Evolutionary conservation across 2,113 vertebrate species (phyloP).

Genomic region (Centropristis striata): DNA sequence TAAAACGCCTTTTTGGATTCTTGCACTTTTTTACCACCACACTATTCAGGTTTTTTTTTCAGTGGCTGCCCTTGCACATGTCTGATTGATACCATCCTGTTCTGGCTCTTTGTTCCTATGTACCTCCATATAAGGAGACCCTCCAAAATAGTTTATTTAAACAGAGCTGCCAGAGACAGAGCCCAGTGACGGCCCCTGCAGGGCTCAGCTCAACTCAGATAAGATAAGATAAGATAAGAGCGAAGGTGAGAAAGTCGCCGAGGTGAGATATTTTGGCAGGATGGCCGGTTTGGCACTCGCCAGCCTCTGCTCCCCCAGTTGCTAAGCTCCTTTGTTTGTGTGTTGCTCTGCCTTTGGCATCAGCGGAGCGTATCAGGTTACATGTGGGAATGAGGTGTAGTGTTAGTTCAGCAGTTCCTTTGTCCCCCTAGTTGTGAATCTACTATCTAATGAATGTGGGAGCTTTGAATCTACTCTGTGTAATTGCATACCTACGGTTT

Average conservation of each 20-base stretch:
- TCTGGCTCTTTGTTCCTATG: conserved; percentile 63
- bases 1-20: too few species aligned
- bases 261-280: conserved; percentile 53
- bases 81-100: conserved; percentile 64
- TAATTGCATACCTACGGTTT: conserved; percentile 52
- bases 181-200: conserved; percentile 55
- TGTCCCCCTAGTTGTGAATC: conserved; percentile 72
- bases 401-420: conserved; percentile 78
- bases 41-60: conserved; percentile 23
- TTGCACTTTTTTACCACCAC: too few species aligned
- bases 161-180: conserved; percentile 56
- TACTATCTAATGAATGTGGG: conserved; percentile 58
- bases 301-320: conserved; percentile 62
- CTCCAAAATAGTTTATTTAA: conserved; percentile 52
- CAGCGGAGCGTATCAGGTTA: conserved; percentile 69
- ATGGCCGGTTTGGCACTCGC: conserved; percentile 47
- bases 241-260: conserved; percentile 68
- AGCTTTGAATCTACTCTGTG: conserved; percentile 44
- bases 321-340: conserved; percentile 82
- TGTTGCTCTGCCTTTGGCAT: conserved; percentile 72
- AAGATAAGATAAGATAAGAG: conserved; percentile 77
- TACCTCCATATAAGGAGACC: conserved; percentile 56
- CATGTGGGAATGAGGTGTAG: conserved; percentile 75
- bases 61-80: conserved; percentile 31
- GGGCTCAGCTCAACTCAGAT: conserved; percentile 57